phyloP scores from a whole-genome alignment of 2,888 invertebrate species.

The Lissonota sp. region DNA sequence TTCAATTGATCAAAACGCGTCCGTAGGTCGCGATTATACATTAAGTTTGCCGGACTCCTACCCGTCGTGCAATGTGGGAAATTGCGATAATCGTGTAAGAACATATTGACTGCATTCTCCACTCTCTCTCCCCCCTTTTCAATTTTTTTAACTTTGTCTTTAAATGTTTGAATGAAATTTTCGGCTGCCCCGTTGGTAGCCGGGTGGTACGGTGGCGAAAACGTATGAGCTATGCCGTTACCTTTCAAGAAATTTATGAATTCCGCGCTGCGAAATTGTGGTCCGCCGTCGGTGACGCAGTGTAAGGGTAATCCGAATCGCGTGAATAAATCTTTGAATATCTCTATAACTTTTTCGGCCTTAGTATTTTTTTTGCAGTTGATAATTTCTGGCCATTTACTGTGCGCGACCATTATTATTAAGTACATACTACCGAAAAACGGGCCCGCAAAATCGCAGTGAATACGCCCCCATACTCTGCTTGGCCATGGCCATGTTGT shows the following conservation, averaged over 20 bases:
- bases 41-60: constrained; percentile 31
- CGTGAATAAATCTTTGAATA: constrained; percentile 29
- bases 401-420: constrained; percentile 62
- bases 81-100: constrained; percentile 65
- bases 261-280: constrained; percentile 17
- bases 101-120: constrained; percentile 54
- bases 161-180: too few species aligned
- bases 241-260: constrained; percentile 28
- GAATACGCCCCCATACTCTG: constrained; percentile 55
- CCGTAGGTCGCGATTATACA: constrained; percentile 51
- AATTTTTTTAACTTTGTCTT: constrained; percentile 61
- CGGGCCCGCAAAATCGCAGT: constrained; percentile 65
- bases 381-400: constrained; percentile 66
- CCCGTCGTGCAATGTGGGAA: constrained; percentile 54
- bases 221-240: constrained; percentile 47
- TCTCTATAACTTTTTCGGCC: constrained; percentile 15
- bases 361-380: neutral
- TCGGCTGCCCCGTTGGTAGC: too few species aligned
- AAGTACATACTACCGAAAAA: constrained; percentile 58
- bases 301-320: constrained; percentile 32
- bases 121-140: constrained; percentile 58
- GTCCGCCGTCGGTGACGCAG: constrained; percentile 43
- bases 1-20: constrained; percentile 57
- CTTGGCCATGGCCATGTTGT: constrained; percentile 63
- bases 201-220: constrained; percentile 62